Evolutionary conservation across 1,140 invertebrate genomes (phyloP).

Genomic region (Atta cephalotes): DNA sequence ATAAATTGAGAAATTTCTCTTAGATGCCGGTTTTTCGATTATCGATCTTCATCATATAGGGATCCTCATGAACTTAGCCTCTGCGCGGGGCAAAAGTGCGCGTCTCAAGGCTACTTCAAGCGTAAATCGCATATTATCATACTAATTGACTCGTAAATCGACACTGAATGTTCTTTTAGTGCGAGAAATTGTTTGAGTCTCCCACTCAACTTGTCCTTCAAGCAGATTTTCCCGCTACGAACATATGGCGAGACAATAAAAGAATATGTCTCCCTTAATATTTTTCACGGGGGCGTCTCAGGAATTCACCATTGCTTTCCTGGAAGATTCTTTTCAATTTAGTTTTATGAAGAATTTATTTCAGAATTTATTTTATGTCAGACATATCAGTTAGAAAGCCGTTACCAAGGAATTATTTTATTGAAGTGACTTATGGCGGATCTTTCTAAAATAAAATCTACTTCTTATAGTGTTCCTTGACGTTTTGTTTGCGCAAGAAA

Average conservation of each 20-base stretch:
- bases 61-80: slow-evolving; percentile 33
- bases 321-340: not conserved
- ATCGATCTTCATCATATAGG: not conserved
- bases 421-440: not conserved
- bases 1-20: not conserved
- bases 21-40: not conserved
- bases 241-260: not conserved
- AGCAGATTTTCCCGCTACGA: slow-evolving; percentile 3
- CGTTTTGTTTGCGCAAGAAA: not conserved
- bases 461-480: not conserved
- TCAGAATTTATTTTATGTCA: slow-evolving; percentile 8
- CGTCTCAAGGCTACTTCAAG: slow-evolving; percentile 68
- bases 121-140: slow-evolving; percentile 79
- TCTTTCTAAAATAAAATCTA: not conserved
- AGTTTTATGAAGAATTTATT: slow-evolving; percentile 30
- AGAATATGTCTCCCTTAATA: slow-evolving; percentile 18
- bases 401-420: slow-evolving; percentile 13
- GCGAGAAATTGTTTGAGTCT: slow-evolving; percentile 66
- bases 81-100: slow-evolving; percentile 69
- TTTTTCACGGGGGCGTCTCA: not conserved
- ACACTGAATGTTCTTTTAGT: slow-evolving; percentile 66
- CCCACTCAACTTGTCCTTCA: slow-evolving; percentile 61
- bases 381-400: not conserved
- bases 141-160: slow-evolving; percentile 81
- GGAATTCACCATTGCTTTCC: not conserved